Percentiles rank a stretch among this genome's conserved stretches.
Evolutionary conservation across 2,113 vertebrate genomes (phyloP).

Genomic region (Phainopepla nitens): DNA sequence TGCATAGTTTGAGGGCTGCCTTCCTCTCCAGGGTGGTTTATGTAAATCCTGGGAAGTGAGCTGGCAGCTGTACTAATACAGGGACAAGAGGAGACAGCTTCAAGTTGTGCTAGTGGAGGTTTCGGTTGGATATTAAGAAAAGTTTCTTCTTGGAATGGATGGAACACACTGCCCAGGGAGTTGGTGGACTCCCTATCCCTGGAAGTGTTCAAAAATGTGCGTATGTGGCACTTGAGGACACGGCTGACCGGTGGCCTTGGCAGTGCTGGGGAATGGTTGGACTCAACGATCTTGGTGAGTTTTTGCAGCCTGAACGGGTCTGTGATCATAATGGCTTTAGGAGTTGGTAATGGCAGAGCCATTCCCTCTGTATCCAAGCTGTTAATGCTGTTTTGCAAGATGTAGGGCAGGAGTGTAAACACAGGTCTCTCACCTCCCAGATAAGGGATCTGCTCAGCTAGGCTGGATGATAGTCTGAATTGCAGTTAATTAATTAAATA

Average conservation of each 20-base stretch:
- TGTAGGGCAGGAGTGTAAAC: background rate
- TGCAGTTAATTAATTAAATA: background rate
- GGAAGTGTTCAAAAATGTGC: background rate
- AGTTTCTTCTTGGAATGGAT: background rate
- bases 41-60: background rate
- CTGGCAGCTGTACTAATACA: rapidly evolving
- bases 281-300: background rate
- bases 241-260: background rate
- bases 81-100: background rate
- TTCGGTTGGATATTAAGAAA: background rate
- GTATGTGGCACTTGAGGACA: background rate
- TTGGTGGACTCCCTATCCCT: background rate
- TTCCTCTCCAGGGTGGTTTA: background rate
- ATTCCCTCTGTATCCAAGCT: background rate
- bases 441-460: background rate
- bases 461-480: background rate
- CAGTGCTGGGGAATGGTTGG: background rate
- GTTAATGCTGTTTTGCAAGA: background rate
- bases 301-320: background rate
- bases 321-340: too few relatives aligned
- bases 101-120: background rate
- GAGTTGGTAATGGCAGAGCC: background rate
- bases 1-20: background rate
- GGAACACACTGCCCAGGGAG: background rate
- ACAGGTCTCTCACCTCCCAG: background rate